These are phyloP conservation scores for Himantopus leucocephalus DNA, from an alignment of 2,113 vertebrate genomes.

Conservation along the genomic window DNA sequence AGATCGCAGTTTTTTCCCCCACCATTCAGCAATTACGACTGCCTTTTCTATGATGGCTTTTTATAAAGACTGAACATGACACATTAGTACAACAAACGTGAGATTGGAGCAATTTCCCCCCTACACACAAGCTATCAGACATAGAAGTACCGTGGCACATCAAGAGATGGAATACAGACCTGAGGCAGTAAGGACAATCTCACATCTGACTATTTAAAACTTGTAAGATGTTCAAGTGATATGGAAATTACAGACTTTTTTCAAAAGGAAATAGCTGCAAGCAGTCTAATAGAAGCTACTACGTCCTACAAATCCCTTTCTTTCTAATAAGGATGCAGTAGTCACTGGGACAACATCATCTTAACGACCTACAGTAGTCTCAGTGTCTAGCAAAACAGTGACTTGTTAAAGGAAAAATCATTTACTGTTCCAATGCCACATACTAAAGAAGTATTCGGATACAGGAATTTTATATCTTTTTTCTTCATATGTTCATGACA, in stretches of 20 bases:
- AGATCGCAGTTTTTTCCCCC: not conserved
- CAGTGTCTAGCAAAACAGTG: not conserved
- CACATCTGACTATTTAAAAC: not conserved
- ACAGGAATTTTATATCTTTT: not conserved
- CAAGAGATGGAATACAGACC: not conserved
- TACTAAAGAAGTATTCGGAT: not conserved
- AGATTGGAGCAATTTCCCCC: not conserved
- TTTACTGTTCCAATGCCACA: not conserved
- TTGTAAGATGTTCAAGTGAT: not conserved
- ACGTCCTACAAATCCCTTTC: not conserved
- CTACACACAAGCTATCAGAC: not conserved
- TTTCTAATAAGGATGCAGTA: not conserved
- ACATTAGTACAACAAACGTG: not conserved
- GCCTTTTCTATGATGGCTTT: not conserved
- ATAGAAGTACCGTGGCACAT: not conserved
- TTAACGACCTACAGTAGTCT: not conserved
- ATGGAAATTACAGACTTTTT: not conserved
- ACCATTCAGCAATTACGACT: not conserved
- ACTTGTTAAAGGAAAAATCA: not conserved
- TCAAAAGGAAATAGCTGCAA: not conserved
- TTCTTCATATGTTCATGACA: not conserved
- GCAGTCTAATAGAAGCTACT: not conserved
- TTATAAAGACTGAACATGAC: not conserved
- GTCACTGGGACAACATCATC: not conserved
- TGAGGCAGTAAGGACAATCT: not conserved